Evolutionary conservation across 1,140 invertebrate genomes (phyloP), one percentile per base, ranked within the genome.

Genomic region (Cyclargus thomasi): DNA sequence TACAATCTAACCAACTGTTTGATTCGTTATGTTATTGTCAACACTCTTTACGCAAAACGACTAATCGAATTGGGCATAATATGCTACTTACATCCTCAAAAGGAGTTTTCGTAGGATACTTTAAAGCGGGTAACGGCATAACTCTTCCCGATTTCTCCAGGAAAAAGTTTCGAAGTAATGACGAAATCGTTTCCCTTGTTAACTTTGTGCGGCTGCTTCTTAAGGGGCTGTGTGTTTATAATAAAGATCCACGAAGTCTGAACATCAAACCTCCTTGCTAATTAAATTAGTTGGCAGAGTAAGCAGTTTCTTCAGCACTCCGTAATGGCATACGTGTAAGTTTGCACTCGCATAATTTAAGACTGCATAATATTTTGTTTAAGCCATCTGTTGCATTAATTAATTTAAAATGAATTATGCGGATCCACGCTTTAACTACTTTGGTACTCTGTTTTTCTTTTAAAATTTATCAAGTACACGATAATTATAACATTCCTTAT

Each of bases 231-330:
- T 47, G 39, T 47, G 39, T 47, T 47, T 47, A 47, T 47, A 53
- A 65, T 23, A 18, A 66, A 23, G 55, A 59, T 66, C 18, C 65
- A 35, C 20, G 57, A 39, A 57, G 16, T 20, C 55, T 22, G 53
- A 20, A 63, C 64, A 53, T 36, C 66, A 69, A 72, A 72, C 68
- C 63, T 64, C 59, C 53, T 66, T 8, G 47, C 64, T 69, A 77
- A 75, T 77, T 77, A 73, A 77, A 79, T 77, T 75, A 75, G 70
- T 77, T 74, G 65, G 62, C 63, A 63, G 65, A 77, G 69, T 63
- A 70, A 36, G 53, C 35, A 22, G 64, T 65, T 53, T 55, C 55
- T 67, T 55, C 59, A 70, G 63, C 65, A 63, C 63, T 22, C 68
- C 35, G 68, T 64, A 57, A 55, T 63, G 53, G 62, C 64, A 64